Evolutionary conservation across 2,888 invertebrate genomes (phyloP), one percentile per base, ranked within the genome.

Genomic region (Parnassius mnemosyne): DNA sequence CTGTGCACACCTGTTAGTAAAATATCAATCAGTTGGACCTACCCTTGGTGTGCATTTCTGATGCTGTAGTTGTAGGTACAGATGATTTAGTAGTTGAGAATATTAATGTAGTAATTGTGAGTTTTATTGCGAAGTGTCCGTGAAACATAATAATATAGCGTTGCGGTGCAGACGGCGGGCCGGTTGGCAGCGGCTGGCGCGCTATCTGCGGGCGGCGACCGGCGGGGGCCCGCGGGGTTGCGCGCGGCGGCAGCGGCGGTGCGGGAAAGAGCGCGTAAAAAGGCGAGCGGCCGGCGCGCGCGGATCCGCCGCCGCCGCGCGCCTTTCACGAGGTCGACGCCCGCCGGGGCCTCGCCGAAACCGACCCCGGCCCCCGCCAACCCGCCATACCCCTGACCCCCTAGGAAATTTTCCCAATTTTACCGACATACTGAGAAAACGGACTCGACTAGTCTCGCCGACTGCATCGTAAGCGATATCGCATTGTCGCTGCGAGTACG

Each of bases 131-230:
- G 54, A 20, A 42, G 41, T 10, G 41, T 51, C 51, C 10, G 12
- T 56, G n/a, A 46, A 44, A 41, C 55, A 64, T 60, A 62, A 64
- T 65, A 66, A 65, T 63, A 61, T 62, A 57, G 60, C 47, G 56
- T 58, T 66, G 69, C 83, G 85, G 81, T 80, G 87, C 89, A 88
- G 89, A 89, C 89, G 80, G 81, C 79, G 77, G 78, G 79, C 74
- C 78, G 83, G 85, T 90, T 90, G 90, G 82, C 72, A 73, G 78
- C 78, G 76, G 72, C 87, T 89, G 89, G 78, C 81, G 76, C 80
- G 85, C 88, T 89, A 89, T 89, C 90, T 87, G 89, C 89, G 89
- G 89, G 87, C 89, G 89, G 90, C 89, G 89, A 87, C 88, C 89
- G 87, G 81, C 83, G 83, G 88, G 86, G 88, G 85, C 87, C 87